These are phyloP conservation scores for Prochilodus magdalenae DNA, from an alignment of 2,113 vertebrate genomes.

Conservation along the genomic window DNA sequence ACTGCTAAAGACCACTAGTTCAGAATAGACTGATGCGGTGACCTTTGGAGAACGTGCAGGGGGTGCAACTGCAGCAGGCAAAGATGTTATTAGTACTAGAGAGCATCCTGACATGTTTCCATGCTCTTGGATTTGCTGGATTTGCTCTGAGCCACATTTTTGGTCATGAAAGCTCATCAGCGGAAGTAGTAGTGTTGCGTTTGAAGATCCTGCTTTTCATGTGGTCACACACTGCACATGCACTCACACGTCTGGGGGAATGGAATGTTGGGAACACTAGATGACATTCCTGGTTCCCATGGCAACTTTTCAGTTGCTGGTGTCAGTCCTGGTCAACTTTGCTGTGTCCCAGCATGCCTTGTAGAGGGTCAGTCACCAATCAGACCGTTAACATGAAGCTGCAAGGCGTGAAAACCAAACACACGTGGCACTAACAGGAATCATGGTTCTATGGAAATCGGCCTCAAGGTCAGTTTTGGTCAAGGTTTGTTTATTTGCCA, in stretches of 20 bases:
- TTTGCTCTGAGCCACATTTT: not conserved
- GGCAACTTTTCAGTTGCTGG: slow-evolving; percentile 40
- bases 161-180: not conserved
- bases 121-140: not conserved
- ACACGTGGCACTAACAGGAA: not conserved
- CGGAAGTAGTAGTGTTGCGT: not conserved
- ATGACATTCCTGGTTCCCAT: slow-evolving; percentile 55
- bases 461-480: not conserved
- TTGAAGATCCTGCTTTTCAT: not conserved
- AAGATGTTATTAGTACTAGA: not conserved
- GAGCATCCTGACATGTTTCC: not conserved
- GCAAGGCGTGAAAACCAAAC: not conserved
- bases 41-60: not conserved
- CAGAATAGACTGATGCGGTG: not conserved
- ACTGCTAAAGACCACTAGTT: not conserved
- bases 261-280: slow-evolving; percentile 17
- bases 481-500: not conserved
- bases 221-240: not conserved
- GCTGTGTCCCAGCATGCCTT: slow-evolving; percentile 31
- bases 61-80: not conserved
- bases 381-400: not conserved
- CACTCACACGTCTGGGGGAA: slow-evolving; percentile 3
- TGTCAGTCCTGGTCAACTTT: not conserved
- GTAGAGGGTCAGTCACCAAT: not conserved
- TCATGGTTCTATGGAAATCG: not conserved